phyloP scores from a whole-genome alignment of 2,797 vertebrate genomes.

The Neosalanx taihuensis region DNA sequence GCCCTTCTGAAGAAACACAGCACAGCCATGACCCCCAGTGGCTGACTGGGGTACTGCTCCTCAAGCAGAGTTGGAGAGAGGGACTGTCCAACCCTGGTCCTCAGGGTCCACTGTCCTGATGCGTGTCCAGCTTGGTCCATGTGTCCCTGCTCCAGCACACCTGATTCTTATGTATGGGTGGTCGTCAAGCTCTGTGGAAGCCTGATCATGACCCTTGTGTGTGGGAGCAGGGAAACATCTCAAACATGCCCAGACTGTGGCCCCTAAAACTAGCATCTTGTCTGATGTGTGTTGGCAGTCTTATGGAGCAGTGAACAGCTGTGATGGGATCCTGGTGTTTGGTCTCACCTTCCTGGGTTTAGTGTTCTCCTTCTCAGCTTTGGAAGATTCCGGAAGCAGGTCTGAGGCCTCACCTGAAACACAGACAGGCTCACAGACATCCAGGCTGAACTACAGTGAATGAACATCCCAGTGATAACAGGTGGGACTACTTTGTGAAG shows the following conservation, averaged over 20 bases:
- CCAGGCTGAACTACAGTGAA: not conserved
- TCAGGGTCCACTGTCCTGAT: too few relatives aligned
- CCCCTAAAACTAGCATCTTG: too few relatives aligned
- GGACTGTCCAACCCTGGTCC: too few relatives aligned
- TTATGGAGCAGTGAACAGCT: too few relatives aligned
- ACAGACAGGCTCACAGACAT: slow-evolving; percentile 3
- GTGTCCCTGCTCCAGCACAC: too few relatives aligned
- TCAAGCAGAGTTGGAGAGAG: not conserved
- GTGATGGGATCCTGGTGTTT: not conserved
- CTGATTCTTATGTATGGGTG: too few relatives aligned
- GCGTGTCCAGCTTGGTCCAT: too few relatives aligned
- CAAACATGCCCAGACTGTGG: too few relatives aligned
- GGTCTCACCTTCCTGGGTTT: slow-evolving; percentile 58
- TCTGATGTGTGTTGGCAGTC: too few relatives aligned
- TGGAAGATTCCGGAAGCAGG: slow-evolving; percentile 35
- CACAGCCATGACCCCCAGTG: slow-evolving; percentile 57
- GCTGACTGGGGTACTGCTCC: slow-evolving; percentile 35
- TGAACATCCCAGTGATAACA: not conserved
- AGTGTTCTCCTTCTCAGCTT: slow-evolving; percentile 35
- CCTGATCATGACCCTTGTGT: too few relatives aligned
- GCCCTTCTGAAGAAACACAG: slow-evolving; percentile 29
- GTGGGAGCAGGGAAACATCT: too few relatives aligned
- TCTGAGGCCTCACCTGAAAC: slow-evolving; percentile 53
- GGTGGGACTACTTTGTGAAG: not conserved
- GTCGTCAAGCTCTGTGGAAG: too few relatives aligned